Evolutionary conservation across 2,888 invertebrate species (phyloP), one percentile per base, ranked within the genome.

Genomic region (Ectemnius continuus): DNA sequence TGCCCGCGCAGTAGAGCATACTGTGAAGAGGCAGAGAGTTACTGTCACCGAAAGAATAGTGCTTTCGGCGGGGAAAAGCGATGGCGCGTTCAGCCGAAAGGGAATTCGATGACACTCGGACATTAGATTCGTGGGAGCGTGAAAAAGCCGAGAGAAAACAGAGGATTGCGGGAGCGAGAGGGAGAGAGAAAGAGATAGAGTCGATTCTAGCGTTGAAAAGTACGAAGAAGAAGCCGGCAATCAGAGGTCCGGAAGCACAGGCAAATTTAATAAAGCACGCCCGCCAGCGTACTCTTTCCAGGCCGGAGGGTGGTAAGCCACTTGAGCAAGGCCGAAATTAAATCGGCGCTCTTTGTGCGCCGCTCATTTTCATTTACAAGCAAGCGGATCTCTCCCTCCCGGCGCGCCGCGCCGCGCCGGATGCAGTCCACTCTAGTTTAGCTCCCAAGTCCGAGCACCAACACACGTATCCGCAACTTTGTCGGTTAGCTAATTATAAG

Each of bases 191-290:
- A 52, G 52, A 52, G n/a, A 14, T 1, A n/a, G 47, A 23, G 23
- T 23, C 23, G 23, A 3, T 23, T 18, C 18, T n/a, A 47, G 47
- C 13, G 47, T 11, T 4, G 47, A n/a, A 47, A 47, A 11, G 23
- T 23, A 23, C 3, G 36, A 36, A 36, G 36, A 36, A 36, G 52
- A 52, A 52, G 52, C n/a, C 52, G 16, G 52, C 16, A 52, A 52
- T 52, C 52, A 52, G 52, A 52, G 16, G 8, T 52, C 52, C 52
- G 52, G 52, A 52, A 52, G n/a, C 52, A 16, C 8, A 16, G 52
- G 36, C 68, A 48, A 70, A 68, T 71, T 67, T 74, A 76, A 76
- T 76, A 76, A 74, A 75, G 61, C 58, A 58, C n/a, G 52, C n/a
- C 13, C 47, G 47, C 61, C 23, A 3, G 23, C 36, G 36, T 11